phyloP scores from a whole-genome alignment of 2,888 invertebrate genomes.

The Chirona hameri region DNA sequence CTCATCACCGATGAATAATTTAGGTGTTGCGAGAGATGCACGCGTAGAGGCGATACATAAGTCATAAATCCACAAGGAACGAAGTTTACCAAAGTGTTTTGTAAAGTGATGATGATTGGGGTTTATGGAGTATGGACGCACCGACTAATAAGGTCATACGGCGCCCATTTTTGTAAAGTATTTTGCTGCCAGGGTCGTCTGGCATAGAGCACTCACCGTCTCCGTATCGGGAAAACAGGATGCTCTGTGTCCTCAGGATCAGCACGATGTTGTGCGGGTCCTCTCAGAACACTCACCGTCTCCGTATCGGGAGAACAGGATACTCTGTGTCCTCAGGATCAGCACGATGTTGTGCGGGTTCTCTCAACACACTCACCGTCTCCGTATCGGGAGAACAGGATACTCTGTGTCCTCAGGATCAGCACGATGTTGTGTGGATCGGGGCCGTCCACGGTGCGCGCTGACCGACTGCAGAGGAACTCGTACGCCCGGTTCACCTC shows the following conservation, averaged over 20 bases:
- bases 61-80: too few relatives aligned
- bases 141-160: too few relatives aligned
- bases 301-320: constrained; percentile 85
- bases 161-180: too few relatives aligned
- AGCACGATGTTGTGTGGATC: constrained; percentile 62
- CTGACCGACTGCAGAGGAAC: constrained; percentile 85
- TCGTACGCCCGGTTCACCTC: constrained; percentile 97
- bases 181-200: too few relatives aligned
- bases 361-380: constrained; percentile 58
- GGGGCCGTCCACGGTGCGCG: constrained; percentile 38
- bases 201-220: constrained; percentile 61
- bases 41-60: too few relatives aligned
- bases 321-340: constrained; percentile 88
- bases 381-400: constrained; percentile 85
- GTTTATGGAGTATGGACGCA: too few relatives aligned
- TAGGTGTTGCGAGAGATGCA: too few relatives aligned
- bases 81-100: too few relatives aligned
- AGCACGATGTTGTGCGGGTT: constrained; percentile 62
- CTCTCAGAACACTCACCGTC: constrained; percentile 58
- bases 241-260: constrained; percentile 88
- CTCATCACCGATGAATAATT: too few relatives aligned
- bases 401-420: constrained; percentile 88
- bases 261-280: constrained; percentile 62
- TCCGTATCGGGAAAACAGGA: constrained; percentile 85
- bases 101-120: too few relatives aligned